These are phyloP conservation scores for Zalophus californianus DNA, from an alignment of 2,797 vertebrate genomes.

Conservation along the genomic window DNA sequence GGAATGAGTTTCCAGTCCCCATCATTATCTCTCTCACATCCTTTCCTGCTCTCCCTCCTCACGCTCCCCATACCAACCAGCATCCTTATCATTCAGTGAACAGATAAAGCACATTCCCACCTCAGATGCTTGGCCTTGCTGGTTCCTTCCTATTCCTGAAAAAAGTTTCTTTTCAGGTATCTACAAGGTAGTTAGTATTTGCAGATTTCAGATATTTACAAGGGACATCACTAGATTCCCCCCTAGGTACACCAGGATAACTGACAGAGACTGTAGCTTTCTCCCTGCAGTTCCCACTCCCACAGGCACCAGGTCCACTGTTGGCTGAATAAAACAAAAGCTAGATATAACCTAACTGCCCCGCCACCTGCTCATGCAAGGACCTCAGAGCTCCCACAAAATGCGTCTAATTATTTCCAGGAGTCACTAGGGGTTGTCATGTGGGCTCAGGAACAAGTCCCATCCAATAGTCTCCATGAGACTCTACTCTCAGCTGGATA, in stretches of 20 bases:
- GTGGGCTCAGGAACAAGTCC: background rate
- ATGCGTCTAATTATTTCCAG: background rate
- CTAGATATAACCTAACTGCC: background rate
- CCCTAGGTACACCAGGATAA: background rate
- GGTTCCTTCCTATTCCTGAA: background rate
- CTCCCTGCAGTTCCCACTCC: background rate
- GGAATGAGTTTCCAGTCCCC: background rate
- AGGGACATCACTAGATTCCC: background rate
- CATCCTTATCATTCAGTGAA: background rate
- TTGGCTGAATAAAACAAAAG: background rate
- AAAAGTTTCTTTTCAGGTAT: background rate
- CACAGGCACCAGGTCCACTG: background rate
- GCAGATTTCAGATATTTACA: background rate
- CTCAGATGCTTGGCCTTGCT: conserved; percentile 14
- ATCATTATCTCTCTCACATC: background rate
- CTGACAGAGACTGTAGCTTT: background rate
- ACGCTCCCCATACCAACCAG: background rate
- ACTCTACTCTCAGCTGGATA: background rate
- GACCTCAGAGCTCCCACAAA: background rate
- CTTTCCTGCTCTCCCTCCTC: background rate
- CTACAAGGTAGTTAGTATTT: background rate
- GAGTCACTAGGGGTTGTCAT: background rate
- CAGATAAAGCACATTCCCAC: background rate
- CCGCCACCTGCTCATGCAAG: background rate
- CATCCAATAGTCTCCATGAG: background rate